Percentiles rank a stretch among this genome's conserved stretches.
phyloP scores from a whole-genome alignment of 2,113 vertebrate species.

The Melanerpes formicivorus region DNA sequence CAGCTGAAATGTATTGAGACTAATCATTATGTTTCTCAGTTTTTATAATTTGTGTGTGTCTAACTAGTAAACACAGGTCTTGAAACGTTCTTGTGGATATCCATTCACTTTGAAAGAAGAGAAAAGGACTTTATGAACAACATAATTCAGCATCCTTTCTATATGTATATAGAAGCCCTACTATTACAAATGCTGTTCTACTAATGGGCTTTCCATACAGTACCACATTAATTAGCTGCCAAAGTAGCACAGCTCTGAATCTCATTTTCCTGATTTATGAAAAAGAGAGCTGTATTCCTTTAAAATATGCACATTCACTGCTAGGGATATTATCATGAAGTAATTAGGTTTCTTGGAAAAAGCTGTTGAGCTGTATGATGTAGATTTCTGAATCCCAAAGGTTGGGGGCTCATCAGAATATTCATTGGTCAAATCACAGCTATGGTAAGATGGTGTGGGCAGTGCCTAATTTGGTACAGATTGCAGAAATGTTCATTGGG shows the following conservation, averaged over 20 bases:
- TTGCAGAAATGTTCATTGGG: constrained; percentile 32
- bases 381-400: background rate
- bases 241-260: background rate
- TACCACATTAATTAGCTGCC: background rate
- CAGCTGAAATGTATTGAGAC: constrained; percentile 16
- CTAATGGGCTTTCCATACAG: background rate
- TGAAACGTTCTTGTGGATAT: background rate
- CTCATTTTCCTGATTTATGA: background rate
- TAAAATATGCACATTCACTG: background rate
- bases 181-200: background rate
- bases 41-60: background rate
- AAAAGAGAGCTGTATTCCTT: background rate
- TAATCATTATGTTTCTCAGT: constrained; percentile 9
- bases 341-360: background rate
- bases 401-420: background rate
- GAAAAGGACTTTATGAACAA: background rate
- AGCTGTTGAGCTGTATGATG: background rate
- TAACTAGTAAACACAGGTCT: constrained; percentile 19
- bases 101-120: background rate
- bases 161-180: background rate
- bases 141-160: background rate
- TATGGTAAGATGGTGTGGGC: background rate
- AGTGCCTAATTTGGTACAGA: constrained; percentile 18
- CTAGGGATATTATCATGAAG: background rate
- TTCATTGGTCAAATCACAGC: background rate